Evolutionary conservation across 2,797 vertebrate genomes (phyloP).

Genomic region (Sardinella longiceps): DNA sequence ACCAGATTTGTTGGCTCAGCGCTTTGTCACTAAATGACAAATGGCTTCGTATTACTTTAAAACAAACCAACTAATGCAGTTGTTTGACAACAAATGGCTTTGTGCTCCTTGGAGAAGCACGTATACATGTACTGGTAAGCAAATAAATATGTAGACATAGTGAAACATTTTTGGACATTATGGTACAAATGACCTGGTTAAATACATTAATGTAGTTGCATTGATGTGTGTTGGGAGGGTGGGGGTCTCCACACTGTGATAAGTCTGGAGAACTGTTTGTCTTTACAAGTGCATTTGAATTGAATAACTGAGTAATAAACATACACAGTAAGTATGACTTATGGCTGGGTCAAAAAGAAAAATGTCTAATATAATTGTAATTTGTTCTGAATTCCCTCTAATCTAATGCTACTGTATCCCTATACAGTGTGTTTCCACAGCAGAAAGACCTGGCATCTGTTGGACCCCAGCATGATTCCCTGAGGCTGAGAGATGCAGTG

Average conservation of each 20-base stretch:
- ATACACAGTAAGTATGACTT: not conserved
- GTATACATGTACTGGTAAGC: not conserved
- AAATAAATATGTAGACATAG: not conserved
- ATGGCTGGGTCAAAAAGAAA: not conserved
- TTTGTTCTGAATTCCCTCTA: not conserved
- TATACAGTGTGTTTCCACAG: not conserved
- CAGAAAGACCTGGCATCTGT: not conserved
- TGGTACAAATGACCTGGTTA: not conserved
- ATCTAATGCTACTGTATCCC: not conserved
- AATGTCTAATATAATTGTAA: too few relatives aligned
- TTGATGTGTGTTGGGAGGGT: not conserved
- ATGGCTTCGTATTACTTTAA: conserved; percentile 64
- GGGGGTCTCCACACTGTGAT: not conserved
- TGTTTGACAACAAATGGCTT: conserved; percentile 51
- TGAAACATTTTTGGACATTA: not conserved
- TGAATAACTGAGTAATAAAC: not conserved
- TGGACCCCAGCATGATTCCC: not conserved
- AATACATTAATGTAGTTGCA: not conserved
- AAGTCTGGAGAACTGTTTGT: not conserved
- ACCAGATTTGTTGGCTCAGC: conserved; percentile 58
- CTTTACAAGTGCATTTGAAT: not conserved
- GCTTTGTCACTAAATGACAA: conserved; percentile 59
- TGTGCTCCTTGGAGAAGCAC: not conserved
- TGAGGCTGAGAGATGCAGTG: not conserved
- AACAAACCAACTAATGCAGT: conserved; percentile 63